Base-by-base conservation (phyloP, 2,797 vertebrate species). In the Petrocephalus schoutedeni region DNA sequence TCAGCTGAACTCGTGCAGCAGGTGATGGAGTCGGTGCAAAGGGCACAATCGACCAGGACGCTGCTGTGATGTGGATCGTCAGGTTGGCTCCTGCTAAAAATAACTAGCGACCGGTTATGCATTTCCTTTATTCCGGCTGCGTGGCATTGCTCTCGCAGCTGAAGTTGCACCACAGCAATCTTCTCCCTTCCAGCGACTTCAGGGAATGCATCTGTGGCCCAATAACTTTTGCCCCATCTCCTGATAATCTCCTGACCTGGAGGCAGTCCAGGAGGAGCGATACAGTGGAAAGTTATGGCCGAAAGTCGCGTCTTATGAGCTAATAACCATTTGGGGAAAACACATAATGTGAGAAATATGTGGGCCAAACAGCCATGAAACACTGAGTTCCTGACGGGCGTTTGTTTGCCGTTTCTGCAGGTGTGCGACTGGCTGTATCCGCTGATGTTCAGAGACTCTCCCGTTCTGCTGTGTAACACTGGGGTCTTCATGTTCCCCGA, bases 401-500 rank as follows among this genome's bases (percentile, higher is more conserved):
- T n/a, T 51, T 45, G 4, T n/a, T 45, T 84, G 49, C 51, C 16
- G 64, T 83, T 28, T 85, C 89, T 92, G 61, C 92, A 99, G 98
- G 98, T 99, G 90, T 99, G 97, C 91, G 97, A 98, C 93, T 99
- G 98, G 98, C 89, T 99, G 0, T 99, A 98, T 91, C 98, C 98
- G 1, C 96, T 99, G 56, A 97, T 99, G 96, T 92, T 95, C 88
- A 93, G 93, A 59, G 95, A 97, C 90, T 98, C 98, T 12, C 98
- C 98, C 0, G 97, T 97, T 89, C 91, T 99, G 87, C 97, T 97
- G 88, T 99, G 98, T 90, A 97, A 92, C 90, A 97, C 95, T 0
- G 98, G 98, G 10, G 98, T 98, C 91, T 99, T 97, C 91, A 99
- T 99, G 98, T 99, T 99, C 89, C 98, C 98, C 0, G 97, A 99